Conservation (phyloP, 37 sponge, comb jelly and placozoan species). For the Eunapius fragilis region DNA sequence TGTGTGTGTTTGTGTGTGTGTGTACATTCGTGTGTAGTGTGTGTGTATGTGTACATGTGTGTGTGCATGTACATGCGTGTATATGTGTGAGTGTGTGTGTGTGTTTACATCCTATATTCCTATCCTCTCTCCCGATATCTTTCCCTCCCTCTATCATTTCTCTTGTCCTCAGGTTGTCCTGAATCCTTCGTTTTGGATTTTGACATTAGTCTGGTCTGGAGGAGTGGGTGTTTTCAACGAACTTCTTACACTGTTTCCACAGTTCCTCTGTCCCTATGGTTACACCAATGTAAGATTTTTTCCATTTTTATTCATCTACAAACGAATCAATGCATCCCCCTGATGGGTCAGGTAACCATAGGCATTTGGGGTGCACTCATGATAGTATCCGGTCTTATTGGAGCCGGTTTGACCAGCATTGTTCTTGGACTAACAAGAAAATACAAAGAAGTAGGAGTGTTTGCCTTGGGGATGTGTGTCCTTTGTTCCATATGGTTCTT, state of each 20-base stretch:
- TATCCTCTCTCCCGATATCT: not conserved
- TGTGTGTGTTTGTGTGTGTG: not conserved
- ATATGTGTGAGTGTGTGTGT: not conserved
- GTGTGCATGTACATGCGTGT: slow-evolving; percentile 6
- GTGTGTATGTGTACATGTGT: slow-evolving; percentile 10
- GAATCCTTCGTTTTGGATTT: slow-evolving; percentile 26
- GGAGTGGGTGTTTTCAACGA: slow-evolving; percentile 60
- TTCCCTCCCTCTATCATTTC: too few species aligned
- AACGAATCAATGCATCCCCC: not conserved
- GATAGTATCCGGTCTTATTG: slow-evolving; percentile 53
- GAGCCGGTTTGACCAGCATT: slow-evolving; percentile 43
- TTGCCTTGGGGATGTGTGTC: slow-evolving; percentile 23
- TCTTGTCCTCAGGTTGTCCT: slow-evolving; percentile 9
- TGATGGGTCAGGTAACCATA: slow-evolving; percentile 22
- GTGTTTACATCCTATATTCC: not conserved
- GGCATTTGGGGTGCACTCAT: slow-evolving; percentile 57
- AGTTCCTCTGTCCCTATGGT: slow-evolving; percentile 77
- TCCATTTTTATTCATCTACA: not conserved
- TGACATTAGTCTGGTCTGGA: slow-evolving; percentile 45
- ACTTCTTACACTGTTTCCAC: slow-evolving; percentile 55
- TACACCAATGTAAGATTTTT: slow-evolving; percentile 54
- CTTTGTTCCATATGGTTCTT: slow-evolving; percentile 35
- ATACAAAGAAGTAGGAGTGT: slow-evolving; percentile 47
- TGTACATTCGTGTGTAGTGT: slow-evolving; percentile 8
- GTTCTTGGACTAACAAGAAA: slow-evolving; percentile 50